Evolutionary conservation across 2,113 vertebrate species (phyloP), one percentile per base, ranked within the genome.

Genomic region (Furnarius figulus): DNA sequence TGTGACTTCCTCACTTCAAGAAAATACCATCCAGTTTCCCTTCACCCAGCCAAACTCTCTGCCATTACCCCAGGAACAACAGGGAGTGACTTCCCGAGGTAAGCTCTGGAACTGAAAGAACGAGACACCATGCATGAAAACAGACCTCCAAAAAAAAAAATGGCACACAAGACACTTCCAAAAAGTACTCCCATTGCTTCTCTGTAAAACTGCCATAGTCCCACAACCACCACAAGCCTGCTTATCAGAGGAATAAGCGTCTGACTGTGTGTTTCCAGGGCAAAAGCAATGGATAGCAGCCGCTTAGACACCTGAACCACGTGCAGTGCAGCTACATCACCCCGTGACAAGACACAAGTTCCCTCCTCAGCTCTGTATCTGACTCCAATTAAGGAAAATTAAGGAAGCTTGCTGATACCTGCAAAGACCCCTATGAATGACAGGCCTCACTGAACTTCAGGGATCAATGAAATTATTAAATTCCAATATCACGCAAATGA

Each of bases 271-370:
- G n/a, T 21, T 76, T 30, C 17, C 21, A 20, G 23, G 10, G 10
- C 33, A 72, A 78, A 58, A 75, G 4, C 15, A 55, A 42, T 2
- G 2, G 40, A 53, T 23, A 9, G 1, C 49, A 35, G 20, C 16
- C 24, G 50, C 39, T 9, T 19, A 52, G 39, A 52, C 50, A 75
- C 20, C 18, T 10, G 5, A 28, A 66, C 35, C 28, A 61, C 16
- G 6, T 1, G 6, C 17, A 30, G 21, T 2, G 1, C 16, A 76
- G 68, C 15, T 6, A 1, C 56, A 35, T 8, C 1, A 2, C 4
- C 4, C 53, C 18, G 15, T 0, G 1, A 40, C 27, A 55, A 55
- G 49, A 8, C 33, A 80, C 24, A 1, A 0, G 16, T 53, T 80
- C 30, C 70, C 28, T 73, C 22, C 55, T 46, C 50, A 49, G 20